These are phyloP conservation scores for Coleophora flavipennella DNA, from an alignment of 2,888 invertebrate species.

Conservation along the genomic window DNA sequence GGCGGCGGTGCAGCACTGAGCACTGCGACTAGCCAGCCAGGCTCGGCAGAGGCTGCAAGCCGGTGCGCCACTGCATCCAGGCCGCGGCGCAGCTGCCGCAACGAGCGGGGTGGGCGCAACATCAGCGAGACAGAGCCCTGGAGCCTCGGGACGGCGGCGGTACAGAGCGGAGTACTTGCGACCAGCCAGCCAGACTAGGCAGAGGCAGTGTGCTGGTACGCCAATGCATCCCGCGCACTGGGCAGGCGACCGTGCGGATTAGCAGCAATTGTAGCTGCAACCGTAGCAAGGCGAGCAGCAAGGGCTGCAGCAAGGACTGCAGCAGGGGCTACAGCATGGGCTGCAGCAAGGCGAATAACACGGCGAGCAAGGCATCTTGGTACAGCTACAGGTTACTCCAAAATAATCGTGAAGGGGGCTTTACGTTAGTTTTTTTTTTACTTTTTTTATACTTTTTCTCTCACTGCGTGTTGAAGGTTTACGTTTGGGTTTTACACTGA, in stretches of 20 bases:
- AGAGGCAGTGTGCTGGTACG: no score
- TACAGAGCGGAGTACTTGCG: no score
- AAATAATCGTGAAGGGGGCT: neutral
- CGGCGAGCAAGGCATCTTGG: constrained; percentile 34
- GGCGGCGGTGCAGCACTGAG: no score
- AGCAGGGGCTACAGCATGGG: constrained; percentile 28
- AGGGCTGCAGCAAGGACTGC: constrained; percentile 29
- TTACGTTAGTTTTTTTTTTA: constrained; percentile 6
- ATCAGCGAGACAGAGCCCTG: no score
- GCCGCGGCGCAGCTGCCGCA: constrained; percentile 25
- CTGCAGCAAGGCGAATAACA: constrained; percentile 21
- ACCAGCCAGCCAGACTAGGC: no score
- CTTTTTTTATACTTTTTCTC: constrained; percentile 17
- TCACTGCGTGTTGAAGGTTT: constrained; percentile 28
- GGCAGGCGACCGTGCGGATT: no score
- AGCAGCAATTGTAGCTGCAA: constrained; percentile 27
- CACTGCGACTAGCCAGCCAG: no score
- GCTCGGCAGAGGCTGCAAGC: constrained; percentile 1
- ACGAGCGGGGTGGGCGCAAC: neutral
- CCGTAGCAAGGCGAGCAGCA: constrained; percentile 35
- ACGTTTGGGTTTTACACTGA: no score
- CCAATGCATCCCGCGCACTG: no score
- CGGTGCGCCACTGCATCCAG: constrained; percentile 19
- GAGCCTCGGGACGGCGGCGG: no score
- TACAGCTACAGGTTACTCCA: no score